phyloP scores from a whole-genome alignment of 1,140 invertebrate species.

The Hyles vespertilio region DNA sequence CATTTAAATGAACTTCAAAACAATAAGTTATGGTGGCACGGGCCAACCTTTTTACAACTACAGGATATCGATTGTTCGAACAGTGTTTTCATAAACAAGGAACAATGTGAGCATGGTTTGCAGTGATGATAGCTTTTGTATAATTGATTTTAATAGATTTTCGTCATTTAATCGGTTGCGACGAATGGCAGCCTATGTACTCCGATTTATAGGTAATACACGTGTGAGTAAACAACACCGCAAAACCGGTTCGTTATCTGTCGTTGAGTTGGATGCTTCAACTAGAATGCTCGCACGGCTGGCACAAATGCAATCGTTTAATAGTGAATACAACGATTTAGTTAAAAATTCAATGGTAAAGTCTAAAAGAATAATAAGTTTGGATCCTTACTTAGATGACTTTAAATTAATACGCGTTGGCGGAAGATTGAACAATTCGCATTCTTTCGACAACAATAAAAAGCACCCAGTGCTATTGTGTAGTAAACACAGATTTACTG shows the following conservation, averaged over 20 bases:
- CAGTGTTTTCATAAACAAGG: too few relatives aligned
- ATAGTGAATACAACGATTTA: too few relatives aligned
- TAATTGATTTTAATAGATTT: conserved; percentile 18
- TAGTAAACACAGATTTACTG: conserved; percentile 4
- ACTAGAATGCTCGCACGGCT: too few relatives aligned
- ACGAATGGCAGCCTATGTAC: conserved; percentile 16
- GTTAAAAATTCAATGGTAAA: too few relatives aligned
- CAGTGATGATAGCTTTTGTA: too few relatives aligned
- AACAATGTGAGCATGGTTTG: too few relatives aligned
- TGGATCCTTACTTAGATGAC: conserved; percentile 12
- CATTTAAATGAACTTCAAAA: too few relatives aligned
- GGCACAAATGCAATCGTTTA: too few relatives aligned
- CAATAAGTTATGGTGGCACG: too few relatives aligned
- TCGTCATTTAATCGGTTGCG: conserved; percentile 20
- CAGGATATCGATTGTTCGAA: not conserved
- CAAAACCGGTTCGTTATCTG: too few relatives aligned
- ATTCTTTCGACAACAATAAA: conserved; percentile 8
- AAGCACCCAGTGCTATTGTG: conserved; percentile 16
- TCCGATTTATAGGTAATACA: conserved; percentile 22
- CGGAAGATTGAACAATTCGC: conserved; percentile 4
- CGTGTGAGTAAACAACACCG: not conserved
- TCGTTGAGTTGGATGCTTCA: too few relatives aligned
- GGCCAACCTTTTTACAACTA: not conserved
- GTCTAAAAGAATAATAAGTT: conserved; percentile 3
- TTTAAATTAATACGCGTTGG: conserved; percentile 14